These are phyloP conservation scores for Caenorhabditis sp. DNA, from an alignment of 2,888 invertebrate species.

Conservation along the genomic window DNA sequence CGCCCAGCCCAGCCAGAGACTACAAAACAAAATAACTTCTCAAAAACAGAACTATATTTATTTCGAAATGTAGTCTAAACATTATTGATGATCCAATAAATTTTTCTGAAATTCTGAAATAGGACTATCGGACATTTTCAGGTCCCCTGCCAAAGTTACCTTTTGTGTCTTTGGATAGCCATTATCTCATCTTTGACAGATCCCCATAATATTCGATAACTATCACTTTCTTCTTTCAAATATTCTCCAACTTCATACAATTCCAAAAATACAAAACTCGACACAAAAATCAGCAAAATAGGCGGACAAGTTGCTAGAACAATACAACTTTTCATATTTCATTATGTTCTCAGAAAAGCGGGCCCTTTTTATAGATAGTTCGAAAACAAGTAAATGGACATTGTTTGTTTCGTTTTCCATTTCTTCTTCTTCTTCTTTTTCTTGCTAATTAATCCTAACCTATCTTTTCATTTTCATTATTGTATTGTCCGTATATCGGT, in stretches of 20 bases:
- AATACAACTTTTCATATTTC: slow-evolving; percentile 2
- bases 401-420: background rate
- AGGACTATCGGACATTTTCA: too few relatives aligned
- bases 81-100: too few relatives aligned
- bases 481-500: slow-evolving; percentile 15
- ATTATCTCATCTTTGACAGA: background rate
- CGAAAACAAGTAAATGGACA: slow-evolving; percentile 28
- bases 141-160: background rate
- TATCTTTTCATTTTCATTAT: background rate
- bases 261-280: slow-evolving; percentile 6
- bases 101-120: too few relatives aligned
- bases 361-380: too few relatives aligned
- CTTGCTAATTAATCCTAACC: slow-evolving; percentile 5
- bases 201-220: background rate
- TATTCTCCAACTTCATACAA: slow-evolving; percentile 2
- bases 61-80: too few relatives aligned
- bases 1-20: too few relatives aligned
- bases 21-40: too few relatives aligned
- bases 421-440: too few relatives aligned
- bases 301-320: background rate
- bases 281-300: slow-evolving; percentile 1
- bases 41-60: too few relatives aligned
- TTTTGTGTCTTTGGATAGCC: background rate
- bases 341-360: background rate
- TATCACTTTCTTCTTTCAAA: slow-evolving; percentile 2